phyloP scores from a whole-genome alignment of 2,888 invertebrate genomes.

The Drosophila mercatorum region DNA sequence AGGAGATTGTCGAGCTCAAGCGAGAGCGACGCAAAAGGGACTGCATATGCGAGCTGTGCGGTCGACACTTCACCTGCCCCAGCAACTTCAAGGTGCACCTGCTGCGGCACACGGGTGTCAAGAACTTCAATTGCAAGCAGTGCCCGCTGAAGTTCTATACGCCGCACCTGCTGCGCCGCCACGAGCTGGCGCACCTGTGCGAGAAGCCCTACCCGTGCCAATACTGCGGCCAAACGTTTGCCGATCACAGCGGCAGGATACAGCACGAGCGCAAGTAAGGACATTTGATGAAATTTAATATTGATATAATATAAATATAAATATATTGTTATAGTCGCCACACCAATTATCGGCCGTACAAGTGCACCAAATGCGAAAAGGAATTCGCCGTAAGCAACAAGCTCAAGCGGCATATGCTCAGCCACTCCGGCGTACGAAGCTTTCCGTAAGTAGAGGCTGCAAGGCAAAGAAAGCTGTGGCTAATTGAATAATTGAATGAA shows the following conservation, averaged over 20 bases:
- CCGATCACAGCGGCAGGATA: constrained; percentile 66
- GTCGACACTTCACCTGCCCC: constrained; percentile 66
- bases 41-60: constrained; percentile 68
- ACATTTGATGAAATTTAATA: too few relatives aligned
- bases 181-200: constrained; percentile 50
- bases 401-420: constrained; percentile 62
- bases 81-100: constrained; percentile 71
- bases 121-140: constrained; percentile 53
- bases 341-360: constrained; percentile 63
- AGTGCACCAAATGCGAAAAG: constrained; percentile 68
- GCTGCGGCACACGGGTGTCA: constrained; percentile 60
- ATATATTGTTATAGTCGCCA: constrained; percentile 48
- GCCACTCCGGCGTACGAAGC: constrained; percentile 63
- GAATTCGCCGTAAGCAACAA: constrained; percentile 67
- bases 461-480: not conserved
- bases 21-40: constrained; percentile 69
- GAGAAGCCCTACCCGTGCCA: constrained; percentile 59
- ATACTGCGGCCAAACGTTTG: constrained; percentile 62
- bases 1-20: constrained; percentile 56
- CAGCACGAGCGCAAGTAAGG: constrained; percentile 66
- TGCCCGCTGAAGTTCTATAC: constrained; percentile 64
- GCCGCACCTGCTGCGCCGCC: constrained; percentile 62
- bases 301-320: too few relatives aligned
- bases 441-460: constrained; percentile 56
- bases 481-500: not conserved